Evolutionary conservation across 2,113 vertebrate species (phyloP), one percentile per base, ranked within the genome.

Genomic region (Guaruba guarouba): DNA sequence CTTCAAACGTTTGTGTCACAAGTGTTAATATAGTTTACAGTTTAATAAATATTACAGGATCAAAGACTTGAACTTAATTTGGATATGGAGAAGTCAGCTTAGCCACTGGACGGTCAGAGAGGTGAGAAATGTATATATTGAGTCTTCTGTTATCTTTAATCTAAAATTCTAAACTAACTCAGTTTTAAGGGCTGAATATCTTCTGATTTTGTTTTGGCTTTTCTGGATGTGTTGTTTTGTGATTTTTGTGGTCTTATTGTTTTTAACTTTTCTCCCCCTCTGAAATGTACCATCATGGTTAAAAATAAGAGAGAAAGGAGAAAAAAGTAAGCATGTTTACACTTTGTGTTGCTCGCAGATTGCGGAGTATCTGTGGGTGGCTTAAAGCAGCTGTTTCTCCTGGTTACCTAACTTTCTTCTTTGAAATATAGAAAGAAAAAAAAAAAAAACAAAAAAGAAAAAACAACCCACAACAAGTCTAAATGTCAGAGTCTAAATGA

Each of bases 401-500:
- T 86, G 46, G 51, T 75, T 95, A 62, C 44, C 43, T 64, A 46
- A 74, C 35, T 91, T 89, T 68, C 46, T 76, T 71, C 41, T 82
- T 75, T 54, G 95, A 93, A 84, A 55, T 91, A 44, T 17, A 73
- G 25, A 51, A 64, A 85, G 9, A 13, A 57, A 52, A 16, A 11
- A 1, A 5, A 46, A 46, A 46, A 46, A 46, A 46, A 24, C 6
- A 24, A 48, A 13, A 48, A 48, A 23, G 1, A 23, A 71, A n/a
- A 15, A 12, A 4, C 17, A 70, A 76, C 7, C 12, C 33, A 82
- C 48, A 33, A 43, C 2, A 62, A 57, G n/a, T 68, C 64, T 88
- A 71, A 92, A 94, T 94, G 61, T 93, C 88, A 87, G 55, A 63
- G 35, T 83, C 54, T 92, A 84, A 93, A 90, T 70, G 77, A 84